Conservation (phyloP, 1,140 invertebrate genomes). For the Ips typographus region DNA sequence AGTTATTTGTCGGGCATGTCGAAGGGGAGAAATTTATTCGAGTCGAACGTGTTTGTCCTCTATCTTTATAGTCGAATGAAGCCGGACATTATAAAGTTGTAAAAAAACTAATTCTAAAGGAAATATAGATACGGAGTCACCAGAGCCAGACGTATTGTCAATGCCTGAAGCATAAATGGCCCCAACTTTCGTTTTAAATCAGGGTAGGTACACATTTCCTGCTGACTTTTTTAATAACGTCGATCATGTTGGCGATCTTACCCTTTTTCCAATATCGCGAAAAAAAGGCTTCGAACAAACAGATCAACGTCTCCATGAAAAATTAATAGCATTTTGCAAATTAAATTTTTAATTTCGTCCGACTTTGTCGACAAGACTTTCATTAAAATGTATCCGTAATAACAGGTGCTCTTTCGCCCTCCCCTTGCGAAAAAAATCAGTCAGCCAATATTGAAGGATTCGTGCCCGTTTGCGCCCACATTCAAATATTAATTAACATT, state of each 20-base stretch:
- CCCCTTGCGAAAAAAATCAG: conserved; percentile 34
- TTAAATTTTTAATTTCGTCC: conserved; percentile 35
- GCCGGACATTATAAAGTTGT: conserved; percentile 36
- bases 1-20: conserved; percentile 33
- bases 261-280: conserved; percentile 2
- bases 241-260: neutral
- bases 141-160: conserved; percentile 25
- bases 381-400: conserved; percentile 40
- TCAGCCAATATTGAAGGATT: conserved; percentile 42
- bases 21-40: conserved; percentile 35
- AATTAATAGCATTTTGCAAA: conserved; percentile 26
- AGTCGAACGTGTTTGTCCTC: conserved; percentile 32
- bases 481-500: conserved; percentile 54
- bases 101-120: conserved; percentile 33
- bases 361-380: conserved; percentile 22
- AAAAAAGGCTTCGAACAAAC: conserved; percentile 6
- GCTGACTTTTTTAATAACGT: conserved; percentile 1
- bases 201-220: neutral
- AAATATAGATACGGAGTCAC: conserved; percentile 26
- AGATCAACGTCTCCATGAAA: conserved; percentile 28
- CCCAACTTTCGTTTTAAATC: conserved; percentile 24
- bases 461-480: conserved; percentile 27
- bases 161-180: conserved; percentile 19
- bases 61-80: conserved; percentile 34
- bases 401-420: conserved; percentile 34